Evolutionary conservation across 2,113 vertebrate genomes (phyloP), one percentile per base, ranked within the genome.

Genomic region (Crypturellus undulatus): DNA sequence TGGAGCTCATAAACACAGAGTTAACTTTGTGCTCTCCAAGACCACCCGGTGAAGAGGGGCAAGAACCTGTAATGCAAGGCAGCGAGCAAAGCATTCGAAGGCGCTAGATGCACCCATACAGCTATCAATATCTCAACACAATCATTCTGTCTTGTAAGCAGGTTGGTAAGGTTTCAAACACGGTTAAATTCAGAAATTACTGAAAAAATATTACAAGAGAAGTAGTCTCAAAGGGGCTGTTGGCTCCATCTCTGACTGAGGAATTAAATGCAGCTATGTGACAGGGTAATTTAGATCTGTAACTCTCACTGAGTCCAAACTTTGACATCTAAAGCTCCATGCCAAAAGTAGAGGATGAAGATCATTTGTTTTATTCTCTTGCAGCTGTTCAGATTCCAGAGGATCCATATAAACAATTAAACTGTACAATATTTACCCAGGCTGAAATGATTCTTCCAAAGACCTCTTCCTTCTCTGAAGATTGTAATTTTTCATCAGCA

Each of bases 161-260:
- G 16, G 43, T 70, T 60, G 47, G 2, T 34, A 75, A 36, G n/a
- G 17, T 3, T 82, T 78, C 32, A 30, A 49, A 11, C 10, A n/a
- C 3, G 10, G 28, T 3, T 58, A 11, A 9, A 38, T 52, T n/a
- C 30, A 84, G 40, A 59, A 76, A 69, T 8, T 36, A 24, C 25
- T 32, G 20, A 8, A 51, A 80, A 80, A 56, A 18, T 19, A 22
- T 21, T 59, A 56, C 58, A 59, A n/a, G 30, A 42, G 38, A 62
- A 26, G 14, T 68, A 38, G 26, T 40, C 15, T 82, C 25, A 8
- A 18, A 21, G 8, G 8, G 13, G 5, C 25, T 51, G 43, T 5
- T 3, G 9, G 24, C 17, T 28, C 36, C 22, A 24, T 30, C 54
- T 0, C 7, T 73, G 21, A 7, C 2, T 3, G 3, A 84, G 36